Base-by-base conservation (phyloP, 1,140 invertebrate genomes). In the Acromyrmex echinatior region DNA sequence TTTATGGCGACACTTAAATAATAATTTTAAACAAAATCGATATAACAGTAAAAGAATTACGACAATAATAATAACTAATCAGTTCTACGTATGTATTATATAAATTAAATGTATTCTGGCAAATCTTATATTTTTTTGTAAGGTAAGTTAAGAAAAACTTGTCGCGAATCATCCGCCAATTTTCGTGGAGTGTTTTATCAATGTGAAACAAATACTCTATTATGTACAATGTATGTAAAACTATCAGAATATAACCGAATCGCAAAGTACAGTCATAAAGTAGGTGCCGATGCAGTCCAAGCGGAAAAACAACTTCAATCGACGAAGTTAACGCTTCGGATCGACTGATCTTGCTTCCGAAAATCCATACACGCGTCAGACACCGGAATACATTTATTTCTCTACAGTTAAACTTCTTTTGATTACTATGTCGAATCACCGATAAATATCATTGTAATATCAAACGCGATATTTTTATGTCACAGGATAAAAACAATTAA, bases 151-250 rank as follows among this genome's bases (percentile, higher is more conserved):
- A 31, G 10, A 25, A 45, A 12, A 35, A n/a, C 71, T 58, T 68
- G 85, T 68, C 16, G n/a, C 71, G 68, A 74, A 89, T 53, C 63
- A 74, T 10, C 31, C 39, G 35, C n/a, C 60, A 88, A 89, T 89
- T 86, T 88, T 70, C 51, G 81, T 39, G 18, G 45, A 51, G 68
- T 56, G 81, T 68, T 89, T 89, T 88, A 89, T 89, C 81, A 89
- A 79, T 58, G 60, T 18, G 45, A 18, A 88, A 86, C 88, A 89
- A 82, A 70, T 85, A 77, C 9, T 62, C 45, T 35, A 88, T 89
- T 89, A 89, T 76, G 53, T 77, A 45, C 51, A 6, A 18, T 25
- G 31, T 12, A 60, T 66, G 80, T 73, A 39, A 74, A 74, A 21
- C 39, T 76, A 80, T 86, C 88, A 58, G 35, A 14, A 78, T 31